A percentile compares a stretch with the other conserved stretches of the same genome.
Conservation (phyloP, 2,797 vertebrate genomes). For the Pangasius macronema region DNA sequence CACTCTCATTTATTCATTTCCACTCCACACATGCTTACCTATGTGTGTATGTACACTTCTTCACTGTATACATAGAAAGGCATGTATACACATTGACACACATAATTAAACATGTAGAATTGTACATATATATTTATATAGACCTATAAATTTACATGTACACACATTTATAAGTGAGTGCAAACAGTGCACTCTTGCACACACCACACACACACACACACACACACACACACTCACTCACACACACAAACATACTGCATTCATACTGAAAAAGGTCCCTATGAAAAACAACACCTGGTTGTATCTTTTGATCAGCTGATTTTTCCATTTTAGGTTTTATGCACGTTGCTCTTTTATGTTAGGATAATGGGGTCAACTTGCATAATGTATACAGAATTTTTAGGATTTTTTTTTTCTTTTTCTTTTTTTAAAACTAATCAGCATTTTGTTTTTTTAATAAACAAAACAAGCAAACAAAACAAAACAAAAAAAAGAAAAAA, state of each 20-base stretch:
- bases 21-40: slow-evolving; percentile 82
- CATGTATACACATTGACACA: slow-evolving; percentile 81
- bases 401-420: slow-evolving; percentile 70
- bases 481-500: slow-evolving; percentile 74
- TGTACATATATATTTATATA: slow-evolving; percentile 88
- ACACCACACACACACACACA: slow-evolving; percentile 19
- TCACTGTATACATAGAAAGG: slow-evolving; percentile 79
- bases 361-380: slow-evolving; percentile 86
- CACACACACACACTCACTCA: slow-evolving; percentile 24
- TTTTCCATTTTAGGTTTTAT: slow-evolving; percentile 74
- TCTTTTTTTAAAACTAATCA: slow-evolving; percentile 64
- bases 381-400: slow-evolving; percentile 90
- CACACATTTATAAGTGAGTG: slow-evolving; percentile 79
- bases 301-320: slow-evolving; percentile 83
- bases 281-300: slow-evolving; percentile 87
- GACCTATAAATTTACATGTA: slow-evolving; percentile 86
- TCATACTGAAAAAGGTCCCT: slow-evolving; percentile 79
- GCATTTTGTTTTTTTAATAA: slow-evolving; percentile 87
- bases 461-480: slow-evolving; percentile 65
- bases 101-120: slow-evolving; percentile 84
- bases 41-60: slow-evolving; percentile 82
- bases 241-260: slow-evolving; percentile 58
- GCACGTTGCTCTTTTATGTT: slow-evolving; percentile 85
- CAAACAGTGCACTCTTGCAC: slow-evolving; percentile 69
- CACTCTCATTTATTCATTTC: slow-evolving; percentile 80